Evolutionary conservation across 2,888 invertebrate species (phyloP).

Genomic region (Yponomeuta evonymella): DNA sequence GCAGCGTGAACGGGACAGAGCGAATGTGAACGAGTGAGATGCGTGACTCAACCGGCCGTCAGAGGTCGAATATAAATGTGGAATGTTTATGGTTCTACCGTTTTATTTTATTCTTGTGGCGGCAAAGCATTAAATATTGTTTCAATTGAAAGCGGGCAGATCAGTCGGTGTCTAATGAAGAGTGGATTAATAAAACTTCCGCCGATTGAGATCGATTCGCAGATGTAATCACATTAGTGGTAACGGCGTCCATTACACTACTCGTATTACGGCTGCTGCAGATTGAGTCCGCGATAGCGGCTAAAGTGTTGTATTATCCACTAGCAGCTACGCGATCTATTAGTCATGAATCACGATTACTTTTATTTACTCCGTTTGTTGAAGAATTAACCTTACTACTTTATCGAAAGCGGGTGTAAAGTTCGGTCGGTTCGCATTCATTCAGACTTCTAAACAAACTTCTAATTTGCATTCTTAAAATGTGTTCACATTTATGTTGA

Average conservation of each 20-base stretch:
- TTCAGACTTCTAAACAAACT: not conserved
- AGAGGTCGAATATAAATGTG: conserved; percentile 75
- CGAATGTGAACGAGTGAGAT: conserved; percentile 38
- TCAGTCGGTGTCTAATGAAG: conserved; percentile 67
- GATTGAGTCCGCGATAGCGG: not conserved
- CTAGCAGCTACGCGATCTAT: not conserved
- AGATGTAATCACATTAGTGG: conserved; percentile 21
- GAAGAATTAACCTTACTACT: not conserved
- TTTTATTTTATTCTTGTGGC: conserved; percentile 71
- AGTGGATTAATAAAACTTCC: conserved; percentile 61
- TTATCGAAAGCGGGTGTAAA: not conserved
- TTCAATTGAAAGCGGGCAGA: conserved; percentile 72
- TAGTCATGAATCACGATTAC: conserved; percentile 3
- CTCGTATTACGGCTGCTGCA: conserved; percentile 11
- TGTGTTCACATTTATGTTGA: too few species aligned
- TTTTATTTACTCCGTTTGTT: not conserved
- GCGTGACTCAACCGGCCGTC: conserved; percentile 48
- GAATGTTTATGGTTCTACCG: conserved; percentile 76
- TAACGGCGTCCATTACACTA: conserved; percentile 9
- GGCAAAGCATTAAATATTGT: conserved; percentile 73
- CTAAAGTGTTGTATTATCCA: conserved; percentile 5
- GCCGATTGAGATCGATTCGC: conserved; percentile 63
- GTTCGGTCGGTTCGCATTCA: too few species aligned
- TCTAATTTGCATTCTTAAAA: too few species aligned
- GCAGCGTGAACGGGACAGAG: conserved; percentile 54